These are phyloP conservation scores for Porites evermanni DNA, from an alignment of 92 coral and sea anemone genomes.

Conservation along the genomic window DNA sequence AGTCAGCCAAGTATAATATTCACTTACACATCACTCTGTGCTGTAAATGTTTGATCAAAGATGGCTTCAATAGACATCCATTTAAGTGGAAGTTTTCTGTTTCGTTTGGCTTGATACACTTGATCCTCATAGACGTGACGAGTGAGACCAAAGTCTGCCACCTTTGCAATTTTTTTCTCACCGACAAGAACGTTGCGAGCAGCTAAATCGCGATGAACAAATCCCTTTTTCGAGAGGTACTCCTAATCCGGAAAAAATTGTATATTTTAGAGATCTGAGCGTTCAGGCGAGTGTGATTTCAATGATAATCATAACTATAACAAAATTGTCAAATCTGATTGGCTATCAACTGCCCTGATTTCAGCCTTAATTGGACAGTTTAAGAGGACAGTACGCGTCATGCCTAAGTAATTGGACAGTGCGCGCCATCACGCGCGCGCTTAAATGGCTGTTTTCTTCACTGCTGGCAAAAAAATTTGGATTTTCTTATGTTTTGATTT, in stretches of 20 bases:
- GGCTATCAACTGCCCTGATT: too few relatives aligned
- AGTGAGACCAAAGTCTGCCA: conserved; percentile 87
- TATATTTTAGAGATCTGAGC: neutral
- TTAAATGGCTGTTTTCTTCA: too few relatives aligned
- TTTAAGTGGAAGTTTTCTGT: conserved; percentile 78
- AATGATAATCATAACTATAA: neutral
- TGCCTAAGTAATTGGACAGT: too few relatives aligned
- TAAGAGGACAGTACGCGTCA: too few relatives aligned
- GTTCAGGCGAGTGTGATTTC: neutral
- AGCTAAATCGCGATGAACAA: conserved; percentile 84
- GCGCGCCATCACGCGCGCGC: too few relatives aligned
- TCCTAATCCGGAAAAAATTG: conserved; percentile 52
- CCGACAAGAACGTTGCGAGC: conserved; percentile 90
- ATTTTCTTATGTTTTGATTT: too few relatives aligned
- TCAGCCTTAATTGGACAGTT: too few relatives aligned
- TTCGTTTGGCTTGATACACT: conserved; percentile 70
- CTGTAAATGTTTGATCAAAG: conserved; percentile 80
- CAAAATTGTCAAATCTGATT: too few relatives aligned
- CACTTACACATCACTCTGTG: conserved; percentile 84
- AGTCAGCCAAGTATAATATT: neutral
- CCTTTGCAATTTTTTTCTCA: conserved; percentile 79
- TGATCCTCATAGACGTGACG: conserved; percentile 81
- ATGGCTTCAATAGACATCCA: conserved; percentile 97
- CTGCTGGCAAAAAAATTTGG: too few relatives aligned
- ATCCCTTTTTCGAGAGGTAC: conserved; percentile 74